Conservation (phyloP, 2,113 vertebrate genomes). For the Heptranchias perlo region DNA sequence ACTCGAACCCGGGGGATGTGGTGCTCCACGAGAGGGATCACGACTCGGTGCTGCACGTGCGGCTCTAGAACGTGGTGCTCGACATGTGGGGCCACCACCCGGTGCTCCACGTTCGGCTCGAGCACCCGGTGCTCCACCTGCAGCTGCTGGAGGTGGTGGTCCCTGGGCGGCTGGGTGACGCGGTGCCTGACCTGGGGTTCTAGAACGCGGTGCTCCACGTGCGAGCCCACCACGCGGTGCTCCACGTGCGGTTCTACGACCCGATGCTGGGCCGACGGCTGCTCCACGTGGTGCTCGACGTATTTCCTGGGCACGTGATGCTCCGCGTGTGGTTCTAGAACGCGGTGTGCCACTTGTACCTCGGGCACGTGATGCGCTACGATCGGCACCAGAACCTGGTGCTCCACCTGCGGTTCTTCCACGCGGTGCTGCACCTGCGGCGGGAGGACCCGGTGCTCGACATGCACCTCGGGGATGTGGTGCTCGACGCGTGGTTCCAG, state of each 20-base stretch:
- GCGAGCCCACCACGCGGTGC: background rate
- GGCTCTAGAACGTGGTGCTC: background rate
- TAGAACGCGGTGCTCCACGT: background rate
- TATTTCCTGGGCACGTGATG: background rate
- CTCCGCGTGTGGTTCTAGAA: background rate
- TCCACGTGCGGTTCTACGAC: background rate
- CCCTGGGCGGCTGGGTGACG: background rate
- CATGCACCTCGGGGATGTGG: background rate
- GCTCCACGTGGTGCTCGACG: background rate
- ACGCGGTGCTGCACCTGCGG: background rate
- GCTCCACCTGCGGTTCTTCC: background rate
- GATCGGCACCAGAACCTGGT: background rate
- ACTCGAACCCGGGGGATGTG: no score
- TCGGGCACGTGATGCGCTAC: background rate
- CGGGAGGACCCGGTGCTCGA: background rate
- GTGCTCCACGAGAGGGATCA: no score
- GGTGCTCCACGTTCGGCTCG: background rate
- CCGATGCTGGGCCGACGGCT: background rate
- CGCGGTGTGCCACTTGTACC: background rate
- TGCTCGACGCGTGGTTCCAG: background rate
- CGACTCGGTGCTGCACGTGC: background rate
- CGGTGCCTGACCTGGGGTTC: background rate
- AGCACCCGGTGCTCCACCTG: background rate
- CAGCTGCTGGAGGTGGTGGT: background rate
- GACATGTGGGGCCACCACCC: background rate